Evolutionary conservation across 1,140 invertebrate species (phyloP).

Genomic region (Agraylea sexmaculata): DNA sequence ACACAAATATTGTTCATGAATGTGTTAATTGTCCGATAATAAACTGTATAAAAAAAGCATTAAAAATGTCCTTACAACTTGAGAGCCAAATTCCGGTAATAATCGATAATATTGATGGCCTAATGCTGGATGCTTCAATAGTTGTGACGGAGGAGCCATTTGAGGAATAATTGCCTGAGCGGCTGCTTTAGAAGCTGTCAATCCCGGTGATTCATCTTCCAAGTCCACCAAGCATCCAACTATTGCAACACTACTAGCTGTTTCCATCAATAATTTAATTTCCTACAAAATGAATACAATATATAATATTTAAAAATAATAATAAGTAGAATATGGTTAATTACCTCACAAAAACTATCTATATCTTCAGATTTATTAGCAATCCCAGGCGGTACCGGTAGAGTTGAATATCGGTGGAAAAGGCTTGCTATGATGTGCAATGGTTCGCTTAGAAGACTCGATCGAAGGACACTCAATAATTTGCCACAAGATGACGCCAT

Average conservation of each 20-base stretch:
- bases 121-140: conserved; percentile 15
- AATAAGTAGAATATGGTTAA: too few species aligned
- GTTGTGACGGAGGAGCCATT: conserved; percentile 13
- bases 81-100: conserved; percentile 17
- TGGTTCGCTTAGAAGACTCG: too few species aligned
- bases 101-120: conserved; percentile 17
- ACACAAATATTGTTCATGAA: too few species aligned
- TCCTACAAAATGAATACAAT: conserved; percentile 11
- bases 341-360: too few species aligned
- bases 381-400: neutral
- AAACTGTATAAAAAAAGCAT: conserved; percentile 3
- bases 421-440: too few species aligned
- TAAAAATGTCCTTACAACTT: conserved; percentile 10
- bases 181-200: conserved; percentile 8
- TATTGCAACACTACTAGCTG: conserved; percentile 14
- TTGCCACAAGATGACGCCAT: too few species aligned
- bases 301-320: neutral
- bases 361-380: too few species aligned
- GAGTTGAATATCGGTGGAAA: too few species aligned
- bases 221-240: conserved; percentile 12
- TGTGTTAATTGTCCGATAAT: neutral
- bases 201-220: conserved; percentile 10
- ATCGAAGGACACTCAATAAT: too few species aligned
- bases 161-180: conserved; percentile 13
- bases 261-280: conserved; percentile 17